Percentiles rank a stretch among this genome's conserved stretches.
Evolutionary conservation across 2,113 vertebrate genomes (phyloP).

Genomic region (Falco punctatus): DNA sequence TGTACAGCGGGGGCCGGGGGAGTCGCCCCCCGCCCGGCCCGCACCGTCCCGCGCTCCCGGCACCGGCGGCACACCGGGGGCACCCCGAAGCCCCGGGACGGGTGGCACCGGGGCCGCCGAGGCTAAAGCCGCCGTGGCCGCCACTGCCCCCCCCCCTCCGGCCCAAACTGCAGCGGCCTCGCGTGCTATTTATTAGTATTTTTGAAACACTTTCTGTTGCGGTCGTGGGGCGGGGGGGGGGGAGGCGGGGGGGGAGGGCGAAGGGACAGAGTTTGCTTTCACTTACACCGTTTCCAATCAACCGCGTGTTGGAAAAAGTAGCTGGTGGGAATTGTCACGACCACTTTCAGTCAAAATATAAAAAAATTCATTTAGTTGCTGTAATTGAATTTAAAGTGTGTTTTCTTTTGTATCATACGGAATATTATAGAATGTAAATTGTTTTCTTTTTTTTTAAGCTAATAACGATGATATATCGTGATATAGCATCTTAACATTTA

Average conservation of each 20-base stretch:
- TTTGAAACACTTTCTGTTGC: conserved; percentile 9
- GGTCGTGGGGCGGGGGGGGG: not conserved
- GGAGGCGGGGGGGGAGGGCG: conserved; percentile 7
- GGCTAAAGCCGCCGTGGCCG: not conserved
- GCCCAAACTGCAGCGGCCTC: conserved; percentile 53
- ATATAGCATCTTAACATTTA: conserved; percentile 79
- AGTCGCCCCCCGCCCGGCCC: not conserved
- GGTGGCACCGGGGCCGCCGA: not conserved
- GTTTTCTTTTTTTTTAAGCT: conserved; percentile 74
- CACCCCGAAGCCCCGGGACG: not conserved
- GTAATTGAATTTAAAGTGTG: conserved; percentile 77
- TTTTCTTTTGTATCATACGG: conserved; percentile 83
- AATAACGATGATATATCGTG: conserved; percentile 77
- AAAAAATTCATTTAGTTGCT: conserved; percentile 71
- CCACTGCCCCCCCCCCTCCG: not conserved
- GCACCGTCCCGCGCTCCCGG: not conserved
- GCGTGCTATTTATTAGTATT: conserved; percentile 77
- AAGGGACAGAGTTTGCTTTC: conserved; percentile 52
- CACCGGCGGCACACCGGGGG: not conserved
- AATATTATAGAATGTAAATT: conserved; percentile 82
- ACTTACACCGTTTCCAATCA: conserved; percentile 65
- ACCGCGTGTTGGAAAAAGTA: conserved; percentile 66
- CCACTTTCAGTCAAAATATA: conserved; percentile 64
- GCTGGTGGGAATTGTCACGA: conserved; percentile 70
- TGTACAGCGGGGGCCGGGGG: conserved; percentile 56